Conservation (phyloP, 53 echinoderm and acorn worm genomes). For the Antedon mediterranea region DNA sequence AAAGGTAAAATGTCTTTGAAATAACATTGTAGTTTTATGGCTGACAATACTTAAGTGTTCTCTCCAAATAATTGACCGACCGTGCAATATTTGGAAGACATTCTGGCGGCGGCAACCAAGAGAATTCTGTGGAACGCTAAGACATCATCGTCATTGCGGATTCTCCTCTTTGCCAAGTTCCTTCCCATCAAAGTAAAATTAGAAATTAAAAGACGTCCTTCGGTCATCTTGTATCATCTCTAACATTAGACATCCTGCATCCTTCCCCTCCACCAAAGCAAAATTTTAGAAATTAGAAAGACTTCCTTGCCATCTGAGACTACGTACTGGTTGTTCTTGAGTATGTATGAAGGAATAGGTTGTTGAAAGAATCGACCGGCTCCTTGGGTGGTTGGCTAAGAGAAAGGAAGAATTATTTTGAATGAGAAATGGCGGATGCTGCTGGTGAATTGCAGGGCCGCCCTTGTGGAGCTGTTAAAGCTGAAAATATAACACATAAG, state of each 20-base stretch:
- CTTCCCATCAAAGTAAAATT: too few species aligned
- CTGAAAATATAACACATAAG: not conserved
- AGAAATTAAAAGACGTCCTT: too few species aligned
- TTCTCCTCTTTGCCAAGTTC: too few species aligned
- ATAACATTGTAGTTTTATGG: not conserved
- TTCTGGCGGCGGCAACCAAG: not conserved
- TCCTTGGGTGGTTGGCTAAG: not conserved
- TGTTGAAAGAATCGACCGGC: not conserved
- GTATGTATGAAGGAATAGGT: not conserved
- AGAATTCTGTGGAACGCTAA: not conserved
- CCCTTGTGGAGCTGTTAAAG: not conserved
- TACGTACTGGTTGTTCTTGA: not conserved
- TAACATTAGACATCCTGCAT: not conserved
- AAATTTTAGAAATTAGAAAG: not conserved
- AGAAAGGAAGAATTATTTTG: not conserved
- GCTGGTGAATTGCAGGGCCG: not conserved
- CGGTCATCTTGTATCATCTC: not conserved
- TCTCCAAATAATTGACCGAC: not conserved
- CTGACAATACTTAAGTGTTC: not conserved
- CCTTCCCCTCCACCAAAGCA: not conserved
- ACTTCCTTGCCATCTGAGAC: not conserved
- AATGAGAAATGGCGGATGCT: not conserved
- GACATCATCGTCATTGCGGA: not conserved
- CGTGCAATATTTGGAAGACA: not conserved
- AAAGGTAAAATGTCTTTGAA: not conserved